These are phyloP conservation scores for Chaetorhynchus papuensis DNA, from an alignment of 2,113 vertebrate species.

Conservation along the genomic window DNA sequence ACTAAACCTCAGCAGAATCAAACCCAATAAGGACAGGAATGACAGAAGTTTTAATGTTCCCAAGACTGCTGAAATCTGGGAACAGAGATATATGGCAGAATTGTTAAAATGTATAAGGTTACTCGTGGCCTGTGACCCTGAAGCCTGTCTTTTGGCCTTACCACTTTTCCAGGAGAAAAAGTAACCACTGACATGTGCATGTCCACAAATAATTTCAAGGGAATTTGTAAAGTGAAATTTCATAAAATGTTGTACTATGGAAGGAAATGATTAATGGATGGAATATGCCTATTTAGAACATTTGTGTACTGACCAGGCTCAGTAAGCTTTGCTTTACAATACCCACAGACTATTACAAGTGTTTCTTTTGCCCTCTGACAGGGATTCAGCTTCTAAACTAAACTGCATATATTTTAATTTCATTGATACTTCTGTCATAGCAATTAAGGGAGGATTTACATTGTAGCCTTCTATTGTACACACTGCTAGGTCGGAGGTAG, in stretches of 20 bases:
- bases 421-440: constrained; percentile 36
- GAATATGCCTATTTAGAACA: neutral
- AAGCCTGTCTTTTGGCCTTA: constrained; percentile 59
- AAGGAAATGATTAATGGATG: constrained; percentile 6
- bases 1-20: constrained; percentile 71
- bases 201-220: constrained; percentile 7
- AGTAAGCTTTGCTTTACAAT: neutral
- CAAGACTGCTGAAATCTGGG: constrained; percentile 50
- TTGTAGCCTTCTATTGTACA: constrained; percentile 34
- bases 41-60: constrained; percentile 67
- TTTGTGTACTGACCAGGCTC: neutral
- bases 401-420: constrained; percentile 51
- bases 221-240: constrained; percentile 32
- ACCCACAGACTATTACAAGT: neutral
- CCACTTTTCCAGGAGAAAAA: constrained; percentile 58
- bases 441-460: constrained; percentile 64
- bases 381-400: constrained; percentile 44
- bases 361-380: neutral
- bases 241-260: neutral
- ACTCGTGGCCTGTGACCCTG: constrained; percentile 59
- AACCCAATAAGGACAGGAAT: constrained; percentile 59
- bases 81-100: constrained; percentile 53
- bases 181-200: constrained; percentile 15
- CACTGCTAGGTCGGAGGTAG: constrained; percentile 67
- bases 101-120: constrained; percentile 71